A percentile compares a stretch with the other conserved stretches of the same genome.
Evolutionary conservation across 2,888 invertebrate genomes (phyloP).

Genomic region (Steinernema hermaphroditum): DNA sequence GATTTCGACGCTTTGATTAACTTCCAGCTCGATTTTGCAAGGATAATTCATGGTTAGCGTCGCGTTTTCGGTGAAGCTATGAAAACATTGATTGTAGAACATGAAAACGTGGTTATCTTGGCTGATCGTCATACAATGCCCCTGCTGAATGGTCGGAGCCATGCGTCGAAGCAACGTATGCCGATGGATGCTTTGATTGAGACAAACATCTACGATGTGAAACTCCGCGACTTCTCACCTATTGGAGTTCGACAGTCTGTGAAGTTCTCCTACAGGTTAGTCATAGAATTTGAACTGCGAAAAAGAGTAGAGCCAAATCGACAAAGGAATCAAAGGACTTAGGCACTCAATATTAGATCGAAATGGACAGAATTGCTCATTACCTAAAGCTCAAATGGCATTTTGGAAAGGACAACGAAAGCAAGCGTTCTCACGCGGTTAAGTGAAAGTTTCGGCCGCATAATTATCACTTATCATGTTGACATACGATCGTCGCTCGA

Average conservation of each 20-base stretch:
- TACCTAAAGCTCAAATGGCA: slow-evolving; percentile 1
- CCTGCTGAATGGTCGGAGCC: slow-evolving; percentile 46
- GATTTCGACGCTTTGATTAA: slow-evolving; percentile 47
- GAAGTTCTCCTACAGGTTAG: slow-evolving; percentile 48
- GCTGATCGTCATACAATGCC: slow-evolving; percentile 57
- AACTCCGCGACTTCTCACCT: slow-evolving; percentile 49
- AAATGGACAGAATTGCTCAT: no score
- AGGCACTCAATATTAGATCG: no score
- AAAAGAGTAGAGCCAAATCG: neutral
- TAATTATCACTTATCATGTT: slow-evolving; percentile 8
- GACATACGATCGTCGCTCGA: slow-evolving; percentile 17
- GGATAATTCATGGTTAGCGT: slow-evolving; percentile 42
- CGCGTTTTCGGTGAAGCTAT: neutral
- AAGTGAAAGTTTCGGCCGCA: neutral
- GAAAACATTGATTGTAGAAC: slow-evolving; percentile 36
- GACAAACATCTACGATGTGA: slow-evolving; percentile 47
- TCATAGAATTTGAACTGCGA: no score
- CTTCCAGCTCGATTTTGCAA: slow-evolving; percentile 53
- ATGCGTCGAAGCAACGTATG: slow-evolving; percentile 26
- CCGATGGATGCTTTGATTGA: slow-evolving; percentile 21
- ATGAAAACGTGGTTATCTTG: slow-evolving; percentile 54
- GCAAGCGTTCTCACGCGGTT: neutral
- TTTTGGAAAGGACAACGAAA: neutral
- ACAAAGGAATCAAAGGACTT: no score
- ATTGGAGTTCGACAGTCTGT: slow-evolving; percentile 41